Base-by-base conservation (phyloP, 2,797 vertebrate species). In the Fundulus diaphanus region DNA sequence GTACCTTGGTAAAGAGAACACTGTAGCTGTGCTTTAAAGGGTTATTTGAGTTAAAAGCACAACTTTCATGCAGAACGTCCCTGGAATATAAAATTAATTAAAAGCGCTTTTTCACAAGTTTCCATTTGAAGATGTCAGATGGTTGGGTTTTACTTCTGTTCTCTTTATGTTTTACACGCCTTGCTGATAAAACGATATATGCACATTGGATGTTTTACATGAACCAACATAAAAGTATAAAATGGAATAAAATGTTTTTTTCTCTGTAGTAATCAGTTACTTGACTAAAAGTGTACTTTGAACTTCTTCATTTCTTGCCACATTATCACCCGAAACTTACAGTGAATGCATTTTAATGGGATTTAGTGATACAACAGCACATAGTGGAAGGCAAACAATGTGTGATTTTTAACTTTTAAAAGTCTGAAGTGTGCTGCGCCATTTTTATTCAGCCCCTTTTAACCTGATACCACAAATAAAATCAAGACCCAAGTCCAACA, bases 11-110 rank as follows among this genome's bases (percentile, higher is more conserved):
- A 7, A 37, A 44, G 15, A 29, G 42, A 29, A 46, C 46, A 27
- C 22, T 33, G n/a, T 27, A 18, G 18, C 31, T 44, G 49, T 48
- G 70, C 70, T 77, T 24, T 15, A 42, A 52, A 44, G 56, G 35
- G 74, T 66, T 65, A 71, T 69, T 74, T 74, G 33, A 48, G 20
- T 44, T 72, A 31, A 75, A 75, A 68, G 59, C 44, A 70, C 18
- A 33, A 18, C n/a, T 63, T 15, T n/a, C 52, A 37, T 15, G 15
- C 12, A 2, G 3, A 5, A 65, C 31, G 67, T 72, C 8, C 18
- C 11, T 67, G 57, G 22, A 70, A 56, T 66, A 51, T 22, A 35
- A 31, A 0, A 63, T 37, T 44, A 8, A 59, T 54, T 31, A 20
- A 11, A 8, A 44, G 11, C 2, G 1, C 18, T 24, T 44, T 74